Percentiles rank a stretch among this genome's conserved stretches.
Conservation (phyloP, 1,140 invertebrate genomes). For the Drosophila virilis region DNA sequence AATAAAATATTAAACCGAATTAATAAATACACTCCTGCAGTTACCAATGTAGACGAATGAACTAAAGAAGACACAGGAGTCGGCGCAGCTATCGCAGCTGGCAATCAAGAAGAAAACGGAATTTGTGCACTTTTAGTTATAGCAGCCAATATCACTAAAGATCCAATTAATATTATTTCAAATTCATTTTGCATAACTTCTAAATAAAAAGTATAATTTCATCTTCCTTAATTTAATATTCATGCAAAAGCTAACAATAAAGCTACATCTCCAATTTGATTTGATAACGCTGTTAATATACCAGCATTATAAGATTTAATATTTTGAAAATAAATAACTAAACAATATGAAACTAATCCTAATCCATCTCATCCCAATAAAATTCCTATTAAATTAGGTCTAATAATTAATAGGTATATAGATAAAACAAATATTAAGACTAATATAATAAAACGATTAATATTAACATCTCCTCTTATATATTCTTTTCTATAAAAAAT, state of each 20-base stretch:
- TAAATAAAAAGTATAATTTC: constrained; percentile 85
- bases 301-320: constrained; percentile 80
- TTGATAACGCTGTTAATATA: constrained; percentile 87
- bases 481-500: constrained; percentile 87
- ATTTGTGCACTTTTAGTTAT: constrained; percentile 91
- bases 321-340: constrained; percentile 89
- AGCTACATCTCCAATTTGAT: constrained; percentile 87
- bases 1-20: too few species aligned
- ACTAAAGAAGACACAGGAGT: too few species aligned
- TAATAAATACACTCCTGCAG: too few species aligned
- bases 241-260: constrained; percentile 86
- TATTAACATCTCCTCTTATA: constrained; percentile 85
- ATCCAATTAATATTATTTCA: constrained; percentile 84
- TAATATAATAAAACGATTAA: constrained; percentile 86
- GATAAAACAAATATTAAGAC: constrained; percentile 88
- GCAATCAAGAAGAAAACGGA: constrained; percentile 89
- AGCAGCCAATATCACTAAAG: constrained; percentile 85
- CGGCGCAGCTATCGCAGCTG: constrained; percentile 87
- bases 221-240: constrained; percentile 84
- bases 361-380: constrained; percentile 89
- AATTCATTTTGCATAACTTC: constrained; percentile 84
- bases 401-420: constrained; percentile 89
- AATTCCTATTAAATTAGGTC: constrained; percentile 88
- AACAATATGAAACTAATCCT: constrained; percentile 88
- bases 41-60: constrained; percentile 86